These are phyloP conservation scores for Sycophila texana DNA, from an alignment of 2,888 invertebrate genomes.

Conservation along the genomic window DNA sequence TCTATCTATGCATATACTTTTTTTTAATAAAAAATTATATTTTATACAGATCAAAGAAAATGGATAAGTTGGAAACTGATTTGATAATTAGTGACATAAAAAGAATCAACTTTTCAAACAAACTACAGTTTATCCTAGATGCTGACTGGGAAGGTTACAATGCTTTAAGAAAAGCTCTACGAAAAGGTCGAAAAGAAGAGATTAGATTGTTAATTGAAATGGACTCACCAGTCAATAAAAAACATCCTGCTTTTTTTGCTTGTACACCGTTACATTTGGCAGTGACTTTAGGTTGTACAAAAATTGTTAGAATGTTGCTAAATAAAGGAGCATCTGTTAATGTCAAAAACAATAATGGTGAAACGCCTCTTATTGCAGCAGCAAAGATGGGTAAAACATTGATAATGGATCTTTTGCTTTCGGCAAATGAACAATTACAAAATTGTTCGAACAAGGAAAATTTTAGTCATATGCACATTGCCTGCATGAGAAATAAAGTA, in stretches of 20 bases:
- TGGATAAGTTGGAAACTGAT: conserved; percentile 1
- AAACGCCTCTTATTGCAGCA: conserved; percentile 30
- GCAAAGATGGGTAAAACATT: conserved; percentile 18
- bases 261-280: conserved; percentile 29
- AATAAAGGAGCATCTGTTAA: conserved; percentile 21
- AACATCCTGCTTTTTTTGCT: neutral
- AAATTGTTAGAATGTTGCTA: conserved; percentile 23
- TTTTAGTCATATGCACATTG: conserved; percentile 31
- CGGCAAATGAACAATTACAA: conserved; percentile 2
- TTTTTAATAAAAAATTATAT: neutral
- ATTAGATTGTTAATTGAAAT: neutral
- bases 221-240: conserved; percentile 5
- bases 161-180: conserved; percentile 16
- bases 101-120: neutral
- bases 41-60: neutral
- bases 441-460: conserved; percentile 26
- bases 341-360: conserved; percentile 10
- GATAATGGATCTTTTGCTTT: conserved; percentile 17
- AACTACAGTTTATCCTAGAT: conserved; percentile 1
- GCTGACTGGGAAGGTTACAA: conserved; percentile 21
- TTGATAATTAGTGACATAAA: neutral
- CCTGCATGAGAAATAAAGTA: conserved; percentile 22
- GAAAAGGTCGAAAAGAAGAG: conserved; percentile 4
- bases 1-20: no score
- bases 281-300: conserved; percentile 10